These are phyloP conservation scores for Hylia prasina DNA, from an alignment of 2,113 vertebrate species.

Conservation along the genomic window DNA sequence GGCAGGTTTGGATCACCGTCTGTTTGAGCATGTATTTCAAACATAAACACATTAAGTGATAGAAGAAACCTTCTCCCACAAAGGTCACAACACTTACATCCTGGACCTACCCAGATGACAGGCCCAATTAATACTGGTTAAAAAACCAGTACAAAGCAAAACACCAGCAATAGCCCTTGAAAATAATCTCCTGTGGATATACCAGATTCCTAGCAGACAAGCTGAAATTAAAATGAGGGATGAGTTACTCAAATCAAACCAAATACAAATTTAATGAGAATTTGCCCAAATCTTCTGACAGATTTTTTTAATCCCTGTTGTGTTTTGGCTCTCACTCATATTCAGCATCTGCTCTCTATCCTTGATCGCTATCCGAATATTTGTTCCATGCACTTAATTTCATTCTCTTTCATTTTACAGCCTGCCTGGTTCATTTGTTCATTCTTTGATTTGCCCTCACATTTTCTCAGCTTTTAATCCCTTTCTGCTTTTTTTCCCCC, in stretches of 20 bases:
- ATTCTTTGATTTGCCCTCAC: constrained; percentile 13
- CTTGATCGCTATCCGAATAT: constrained; percentile 45
- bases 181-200: neutral
- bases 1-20: neutral
- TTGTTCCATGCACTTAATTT: constrained; percentile 58
- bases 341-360: constrained; percentile 37
- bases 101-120: neutral
- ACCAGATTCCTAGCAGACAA: neutral
- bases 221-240: neutral
- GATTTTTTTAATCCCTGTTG: constrained; percentile 46
- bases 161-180: neutral
- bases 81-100: neutral
- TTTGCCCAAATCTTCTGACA: constrained; percentile 32
- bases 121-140: neutral
- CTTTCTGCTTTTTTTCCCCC: neutral
- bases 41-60: constrained; percentile 5
- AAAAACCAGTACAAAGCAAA: constrained; percentile 1
- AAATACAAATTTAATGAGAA: neutral
- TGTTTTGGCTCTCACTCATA: constrained; percentile 9
- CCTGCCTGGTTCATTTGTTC: neutral
- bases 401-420: constrained; percentile 51
- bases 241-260: constrained; percentile 1
- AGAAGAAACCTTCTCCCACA: neutral
- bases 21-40: neutral
- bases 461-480: constrained; percentile 30